Conservation (phyloP, 2,113 vertebrate genomes). For the Oreotragus oreotragus region DNA sequence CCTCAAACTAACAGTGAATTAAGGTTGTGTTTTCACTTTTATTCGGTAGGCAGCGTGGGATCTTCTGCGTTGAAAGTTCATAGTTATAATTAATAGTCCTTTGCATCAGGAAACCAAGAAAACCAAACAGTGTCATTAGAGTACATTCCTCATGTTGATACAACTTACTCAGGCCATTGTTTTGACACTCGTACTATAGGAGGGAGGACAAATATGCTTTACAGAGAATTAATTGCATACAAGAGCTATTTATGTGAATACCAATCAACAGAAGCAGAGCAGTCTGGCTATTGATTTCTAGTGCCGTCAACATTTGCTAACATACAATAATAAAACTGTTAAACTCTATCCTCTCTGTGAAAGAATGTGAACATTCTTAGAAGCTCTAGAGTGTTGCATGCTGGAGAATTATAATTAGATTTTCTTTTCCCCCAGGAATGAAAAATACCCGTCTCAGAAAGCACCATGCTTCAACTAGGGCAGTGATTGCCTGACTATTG, state of each 20-base stretch:
- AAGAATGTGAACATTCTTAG: background rate
- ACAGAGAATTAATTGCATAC: background rate
- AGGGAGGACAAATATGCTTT: background rate
- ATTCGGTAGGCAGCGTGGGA: background rate
- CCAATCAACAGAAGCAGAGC: background rate
- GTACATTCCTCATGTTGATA: background rate
- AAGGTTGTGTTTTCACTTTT: background rate
- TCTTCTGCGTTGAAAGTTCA: background rate
- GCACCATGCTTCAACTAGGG: background rate
- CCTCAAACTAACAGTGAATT: background rate
- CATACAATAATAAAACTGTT: background rate
- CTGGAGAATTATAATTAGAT: background rate
- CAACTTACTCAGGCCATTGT: background rate
- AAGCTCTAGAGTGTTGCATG: constrained; percentile 18
- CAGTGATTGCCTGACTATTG: background rate
- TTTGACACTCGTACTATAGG: background rate
- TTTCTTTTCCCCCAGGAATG: background rate
- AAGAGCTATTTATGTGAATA: background rate
- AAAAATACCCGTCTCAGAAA: constrained; percentile 40
- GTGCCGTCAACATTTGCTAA: constrained; percentile 1
- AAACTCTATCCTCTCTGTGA: background rate
- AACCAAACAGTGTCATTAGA: background rate
- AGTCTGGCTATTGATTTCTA: background rate
- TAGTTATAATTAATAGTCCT: background rate
- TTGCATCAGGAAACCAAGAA: background rate